Evolutionary conservation across 2,888 invertebrate genomes (phyloP).

Genomic region (Lepetodrilus schrolli): DNA sequence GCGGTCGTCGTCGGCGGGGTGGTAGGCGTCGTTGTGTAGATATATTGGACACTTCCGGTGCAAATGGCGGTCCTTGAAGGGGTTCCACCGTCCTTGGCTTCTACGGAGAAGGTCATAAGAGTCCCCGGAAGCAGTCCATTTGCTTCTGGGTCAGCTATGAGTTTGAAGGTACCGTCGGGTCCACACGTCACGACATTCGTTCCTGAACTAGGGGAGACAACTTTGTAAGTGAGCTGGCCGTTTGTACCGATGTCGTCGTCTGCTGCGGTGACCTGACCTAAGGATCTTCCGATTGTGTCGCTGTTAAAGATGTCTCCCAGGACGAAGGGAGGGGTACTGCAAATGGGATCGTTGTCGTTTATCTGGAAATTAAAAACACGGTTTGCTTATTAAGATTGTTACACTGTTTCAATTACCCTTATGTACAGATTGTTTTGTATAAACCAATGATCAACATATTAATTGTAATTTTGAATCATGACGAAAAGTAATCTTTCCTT

Average conservation of each 20-base stretch:
- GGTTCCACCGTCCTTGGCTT: background rate
- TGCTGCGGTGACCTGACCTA: background rate
- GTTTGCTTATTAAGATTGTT: no score
- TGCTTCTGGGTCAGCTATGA: background rate
- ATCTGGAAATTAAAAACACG: no score
- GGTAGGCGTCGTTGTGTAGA: background rate
- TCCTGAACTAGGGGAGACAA: background rate
- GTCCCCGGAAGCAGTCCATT: background rate
- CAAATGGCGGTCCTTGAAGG: background rate
- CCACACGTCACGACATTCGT: background rate
- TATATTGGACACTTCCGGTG: background rate
- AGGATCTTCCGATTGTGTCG: background rate
- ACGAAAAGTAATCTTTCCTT: no score
- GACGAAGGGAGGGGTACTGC: background rate
- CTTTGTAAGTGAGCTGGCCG: background rate
- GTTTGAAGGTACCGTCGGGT: background rate
- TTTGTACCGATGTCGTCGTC: background rate
- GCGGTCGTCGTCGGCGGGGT: background rate
- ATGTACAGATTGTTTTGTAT: no score
- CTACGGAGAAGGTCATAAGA: background rate
- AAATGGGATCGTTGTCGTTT: slow-evolving; percentile 3
- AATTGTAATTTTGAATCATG: no score
- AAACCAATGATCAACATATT: no score
- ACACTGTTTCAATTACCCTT: no score
- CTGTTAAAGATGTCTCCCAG: background rate